phyloP scores from a whole-genome alignment of 2,888 invertebrate species.

The Eudasyphora cyanicolor region DNA sequence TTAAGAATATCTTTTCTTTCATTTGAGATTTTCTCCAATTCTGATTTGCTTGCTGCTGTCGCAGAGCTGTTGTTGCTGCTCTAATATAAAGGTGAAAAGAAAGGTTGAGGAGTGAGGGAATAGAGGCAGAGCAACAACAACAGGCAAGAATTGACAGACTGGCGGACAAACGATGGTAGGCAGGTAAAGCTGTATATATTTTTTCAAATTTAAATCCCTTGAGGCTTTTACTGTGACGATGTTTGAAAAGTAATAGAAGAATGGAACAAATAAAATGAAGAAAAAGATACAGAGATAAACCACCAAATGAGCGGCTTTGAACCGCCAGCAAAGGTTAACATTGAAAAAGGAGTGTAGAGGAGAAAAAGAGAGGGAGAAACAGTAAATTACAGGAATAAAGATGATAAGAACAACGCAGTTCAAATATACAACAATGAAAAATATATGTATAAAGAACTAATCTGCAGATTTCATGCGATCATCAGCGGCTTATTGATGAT shows the following conservation, averaged over 20 bases:
- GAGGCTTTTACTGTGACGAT: conserved; percentile 13
- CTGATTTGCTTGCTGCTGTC: neutral
- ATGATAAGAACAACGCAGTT: neutral
- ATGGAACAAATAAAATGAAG: neutral
- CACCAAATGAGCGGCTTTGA: neutral
- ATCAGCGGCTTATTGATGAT: neutral
- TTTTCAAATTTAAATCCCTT: conserved; percentile 25
- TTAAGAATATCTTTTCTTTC: conserved; percentile 53
- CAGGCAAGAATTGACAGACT: neutral
- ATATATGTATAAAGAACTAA: neutral
- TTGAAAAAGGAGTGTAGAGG: neutral
- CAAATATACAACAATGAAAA: neutral
- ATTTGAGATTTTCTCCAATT: too few species aligned
- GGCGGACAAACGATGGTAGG: neutral
- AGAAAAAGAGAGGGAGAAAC: neutral
- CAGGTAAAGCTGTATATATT: conserved; percentile 46
- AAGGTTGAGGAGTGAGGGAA: neutral
- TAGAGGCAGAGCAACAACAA: neutral
- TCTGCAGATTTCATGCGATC: neutral
- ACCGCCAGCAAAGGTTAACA: neutral
- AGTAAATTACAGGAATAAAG: neutral
- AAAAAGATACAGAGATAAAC: neutral
- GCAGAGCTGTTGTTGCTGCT: too few species aligned
- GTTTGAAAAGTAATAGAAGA: conserved; percentile 53
- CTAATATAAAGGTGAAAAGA: neutral